Evolutionary conservation across 2,888 invertebrate species (phyloP).

Genomic region (Volucella bombylans): DNA sequence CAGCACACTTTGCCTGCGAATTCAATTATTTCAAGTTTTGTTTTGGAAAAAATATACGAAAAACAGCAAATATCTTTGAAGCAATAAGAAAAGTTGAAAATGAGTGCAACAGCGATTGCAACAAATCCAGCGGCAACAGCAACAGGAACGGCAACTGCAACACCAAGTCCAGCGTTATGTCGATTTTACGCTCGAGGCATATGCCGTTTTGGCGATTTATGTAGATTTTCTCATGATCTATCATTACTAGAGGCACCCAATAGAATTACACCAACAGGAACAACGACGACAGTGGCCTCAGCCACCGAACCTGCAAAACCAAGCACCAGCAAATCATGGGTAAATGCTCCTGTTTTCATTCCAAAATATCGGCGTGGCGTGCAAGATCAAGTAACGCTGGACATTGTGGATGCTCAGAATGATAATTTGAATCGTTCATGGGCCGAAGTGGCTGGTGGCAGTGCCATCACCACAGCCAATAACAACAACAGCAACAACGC

Average conservation of each 20-base stretch:
- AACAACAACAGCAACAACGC: neutral
- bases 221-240: slow-evolving; percentile 80
- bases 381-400: slow-evolving; percentile 47
- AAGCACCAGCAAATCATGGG: slow-evolving; percentile 79
- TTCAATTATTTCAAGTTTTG: slow-evolving; percentile 47
- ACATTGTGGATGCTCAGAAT: slow-evolving; percentile 64
- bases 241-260: slow-evolving; percentile 67
- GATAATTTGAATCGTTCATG: slow-evolving; percentile 77
- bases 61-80: slow-evolving; percentile 7
- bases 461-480: slow-evolving; percentile 55
- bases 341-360: slow-evolving; percentile 80
- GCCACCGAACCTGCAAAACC: slow-evolving; percentile 73
- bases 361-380: slow-evolving; percentile 75
- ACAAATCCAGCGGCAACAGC: slow-evolving; percentile 41
- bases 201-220: slow-evolving; percentile 81
- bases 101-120: slow-evolving; percentile 78
- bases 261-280: slow-evolving; percentile 6
- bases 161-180: slow-evolving; percentile 78
- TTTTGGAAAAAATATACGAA: slow-evolving; percentile 40
- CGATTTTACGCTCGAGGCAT: slow-evolving; percentile 80
- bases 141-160: slow-evolving; percentile 15
- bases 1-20: slow-evolving; percentile 36
- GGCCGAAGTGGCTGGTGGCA: slow-evolving; percentile 80
- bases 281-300: slow-evolving; percentile 34
- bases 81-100: slow-evolving; percentile 64